Percentiles rank a stretch among this genome's conserved stretches.
Evolutionary conservation across 2,888 invertebrate genomes (phyloP).

Genomic region (Antitype chi): DNA sequence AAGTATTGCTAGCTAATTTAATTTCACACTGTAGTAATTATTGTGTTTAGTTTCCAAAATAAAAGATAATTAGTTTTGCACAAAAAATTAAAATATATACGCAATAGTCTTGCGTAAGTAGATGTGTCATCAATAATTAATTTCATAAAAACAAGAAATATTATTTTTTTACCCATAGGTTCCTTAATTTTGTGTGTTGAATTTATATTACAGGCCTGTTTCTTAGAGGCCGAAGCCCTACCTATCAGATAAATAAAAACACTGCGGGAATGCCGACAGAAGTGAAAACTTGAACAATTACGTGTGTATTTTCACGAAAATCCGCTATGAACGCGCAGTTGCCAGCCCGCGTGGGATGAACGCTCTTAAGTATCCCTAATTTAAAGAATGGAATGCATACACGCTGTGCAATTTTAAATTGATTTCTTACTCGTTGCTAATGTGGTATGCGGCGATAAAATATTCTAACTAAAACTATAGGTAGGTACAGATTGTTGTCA

Average conservation of each 20-base stretch:
- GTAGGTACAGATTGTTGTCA: slow-evolving; percentile 7
- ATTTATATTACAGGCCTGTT: background rate
- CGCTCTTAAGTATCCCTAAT: background rate
- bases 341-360: no score
- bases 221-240: background rate
- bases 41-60: no score
- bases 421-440: slow-evolving; percentile 41
- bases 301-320: no score
- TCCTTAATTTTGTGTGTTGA: background rate
- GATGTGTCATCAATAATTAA: background rate
- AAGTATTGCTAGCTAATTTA: no score
- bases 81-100: background rate
- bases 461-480: background rate
- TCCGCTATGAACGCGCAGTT: no score
- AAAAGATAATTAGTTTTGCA: background rate
- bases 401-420: slow-evolving; percentile 26
- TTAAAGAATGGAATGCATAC: slow-evolving; percentile 31
- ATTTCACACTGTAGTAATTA: no score
- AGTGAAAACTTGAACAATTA: no score
- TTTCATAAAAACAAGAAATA: background rate
- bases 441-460: slow-evolving; percentile 43
- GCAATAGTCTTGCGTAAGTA: background rate
- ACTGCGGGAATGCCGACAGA: no score
- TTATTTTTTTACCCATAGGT: background rate
- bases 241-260: background rate